phyloP scores from a whole-genome alignment of 2,888 invertebrate genomes.

The Nemotelus pantherinus region DNA sequence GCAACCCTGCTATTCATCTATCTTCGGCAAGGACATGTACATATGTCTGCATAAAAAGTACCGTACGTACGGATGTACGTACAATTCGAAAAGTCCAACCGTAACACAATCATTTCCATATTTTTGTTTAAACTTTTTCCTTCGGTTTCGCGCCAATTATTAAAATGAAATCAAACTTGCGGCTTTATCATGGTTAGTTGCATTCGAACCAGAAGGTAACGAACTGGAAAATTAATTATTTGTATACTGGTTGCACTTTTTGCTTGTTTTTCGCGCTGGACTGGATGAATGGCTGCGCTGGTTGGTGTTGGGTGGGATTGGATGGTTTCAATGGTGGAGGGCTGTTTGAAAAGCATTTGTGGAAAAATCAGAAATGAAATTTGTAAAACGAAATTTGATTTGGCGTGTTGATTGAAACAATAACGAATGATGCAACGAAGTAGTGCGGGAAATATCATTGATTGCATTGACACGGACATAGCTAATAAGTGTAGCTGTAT shows the following conservation, averaged over 20 bases:
- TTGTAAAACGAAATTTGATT: no score
- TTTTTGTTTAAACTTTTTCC: constrained; percentile 44
- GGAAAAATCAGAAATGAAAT: no score
- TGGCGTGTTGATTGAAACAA: no score
- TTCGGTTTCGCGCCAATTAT: constrained; percentile 41
- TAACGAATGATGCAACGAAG: no score
- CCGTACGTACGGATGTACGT: not conserved
- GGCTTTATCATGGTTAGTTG: constrained; percentile 46
- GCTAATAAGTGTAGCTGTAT: no score
- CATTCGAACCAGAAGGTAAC: constrained; percentile 40
- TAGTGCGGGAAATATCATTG: no score
- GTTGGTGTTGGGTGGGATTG: no score
- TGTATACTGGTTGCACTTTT: constrained; percentile 41
- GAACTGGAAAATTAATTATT: constrained; percentile 47
- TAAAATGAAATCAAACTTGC: constrained; percentile 46
- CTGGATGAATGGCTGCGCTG: not conserved
- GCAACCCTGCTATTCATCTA: not conserved
- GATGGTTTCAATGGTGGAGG: no score
- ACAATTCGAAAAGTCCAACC: not conserved
- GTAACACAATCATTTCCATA: constrained; percentile 40
- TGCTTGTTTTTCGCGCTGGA: not conserved
- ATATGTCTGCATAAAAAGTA: not conserved
- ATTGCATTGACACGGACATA: no score
- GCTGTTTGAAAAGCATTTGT: no score
- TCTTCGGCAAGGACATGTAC: not conserved